A percentile compares a stretch with the other conserved stretches of the same genome.
Evolutionary conservation across 2,888 invertebrate genomes (phyloP).

Genomic region (Philereme vetulata): DNA sequence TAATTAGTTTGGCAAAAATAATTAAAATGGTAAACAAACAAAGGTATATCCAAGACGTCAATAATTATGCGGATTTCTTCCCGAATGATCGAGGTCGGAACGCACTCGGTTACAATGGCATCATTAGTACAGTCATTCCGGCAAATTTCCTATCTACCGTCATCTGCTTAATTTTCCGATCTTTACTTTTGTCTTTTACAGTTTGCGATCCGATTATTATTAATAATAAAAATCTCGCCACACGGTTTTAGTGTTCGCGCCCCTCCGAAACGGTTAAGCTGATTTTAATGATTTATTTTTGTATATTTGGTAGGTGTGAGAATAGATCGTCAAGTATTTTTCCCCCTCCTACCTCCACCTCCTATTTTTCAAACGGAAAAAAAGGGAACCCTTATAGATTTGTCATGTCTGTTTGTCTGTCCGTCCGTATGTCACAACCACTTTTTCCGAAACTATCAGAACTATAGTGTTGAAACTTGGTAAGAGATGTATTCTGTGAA

Average conservation of each 20-base stretch:
- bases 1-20: neutral
- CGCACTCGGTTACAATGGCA: constrained; percentile 27
- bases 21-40: neutral
- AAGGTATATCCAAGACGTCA: neutral
- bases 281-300: no score
- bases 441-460: no score
- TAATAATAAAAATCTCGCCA: neutral
- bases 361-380: no score
- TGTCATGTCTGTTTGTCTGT: no score
- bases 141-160: constrained; percentile 32
- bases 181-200: constrained; percentile 27
- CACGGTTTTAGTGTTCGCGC: neutral
- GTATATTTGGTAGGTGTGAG: no score
- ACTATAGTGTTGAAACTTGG: no score
- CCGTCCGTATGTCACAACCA: no score
- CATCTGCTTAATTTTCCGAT: constrained; percentile 36
- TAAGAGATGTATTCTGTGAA: no score
- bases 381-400: no score
- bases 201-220: constrained; percentile 2
- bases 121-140: constrained; percentile 36
- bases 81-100: constrained; percentile 23
- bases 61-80: constrained; percentile 13
- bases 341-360: no score
- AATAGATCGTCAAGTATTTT: no score
- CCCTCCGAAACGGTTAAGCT: neutral